Conservation (phyloP, 1,140 invertebrate genomes). For the Drosophila busckii region DNA sequence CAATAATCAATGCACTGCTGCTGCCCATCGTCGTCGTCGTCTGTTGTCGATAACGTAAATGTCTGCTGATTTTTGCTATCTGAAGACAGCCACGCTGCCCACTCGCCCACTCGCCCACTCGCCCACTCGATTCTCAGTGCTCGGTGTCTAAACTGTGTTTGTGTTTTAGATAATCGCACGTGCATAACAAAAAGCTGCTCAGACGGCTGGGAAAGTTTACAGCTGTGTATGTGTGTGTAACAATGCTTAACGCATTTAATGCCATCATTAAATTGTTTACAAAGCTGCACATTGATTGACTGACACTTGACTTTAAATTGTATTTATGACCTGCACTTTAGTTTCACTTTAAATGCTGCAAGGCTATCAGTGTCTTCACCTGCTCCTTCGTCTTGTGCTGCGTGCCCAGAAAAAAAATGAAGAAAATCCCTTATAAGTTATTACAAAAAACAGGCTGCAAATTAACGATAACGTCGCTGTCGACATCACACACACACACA, state of each 20-base stretch:
- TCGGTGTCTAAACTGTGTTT: constrained; percentile 36
- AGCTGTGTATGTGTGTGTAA: constrained; percentile 12
- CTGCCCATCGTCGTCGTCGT: constrained; percentile 48
- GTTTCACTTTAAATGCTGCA: too few relatives aligned
- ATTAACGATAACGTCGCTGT: constrained; percentile 65
- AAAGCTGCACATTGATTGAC: too few relatives aligned
- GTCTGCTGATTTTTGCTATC: constrained; percentile 47
- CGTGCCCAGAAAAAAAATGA: constrained; percentile 25
- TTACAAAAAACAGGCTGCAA: constrained; percentile 66
- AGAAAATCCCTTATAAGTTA: constrained; percentile 60
- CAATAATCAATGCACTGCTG: constrained; percentile 69
- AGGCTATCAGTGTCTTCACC: too few relatives aligned
- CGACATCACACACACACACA: constrained; percentile 13
- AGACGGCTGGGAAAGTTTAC: constrained; percentile 22
- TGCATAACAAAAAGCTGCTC: too few relatives aligned
- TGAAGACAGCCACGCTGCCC: constrained; percentile 30
- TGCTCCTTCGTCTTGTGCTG: too few relatives aligned
- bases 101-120: constrained; percentile 1
- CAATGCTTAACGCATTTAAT: constrained; percentile 6
- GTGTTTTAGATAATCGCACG: too few relatives aligned
- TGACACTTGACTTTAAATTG: too few relatives aligned
- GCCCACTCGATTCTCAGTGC: neutral
- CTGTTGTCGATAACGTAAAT: constrained; percentile 57
- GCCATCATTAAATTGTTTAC: too few relatives aligned
- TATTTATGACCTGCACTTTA: too few relatives aligned